Percentiles rank a stretch among this genome's conserved stretches.
Conservation (phyloP, 2,113 vertebrate species). For the Callipepla squamata region DNA sequence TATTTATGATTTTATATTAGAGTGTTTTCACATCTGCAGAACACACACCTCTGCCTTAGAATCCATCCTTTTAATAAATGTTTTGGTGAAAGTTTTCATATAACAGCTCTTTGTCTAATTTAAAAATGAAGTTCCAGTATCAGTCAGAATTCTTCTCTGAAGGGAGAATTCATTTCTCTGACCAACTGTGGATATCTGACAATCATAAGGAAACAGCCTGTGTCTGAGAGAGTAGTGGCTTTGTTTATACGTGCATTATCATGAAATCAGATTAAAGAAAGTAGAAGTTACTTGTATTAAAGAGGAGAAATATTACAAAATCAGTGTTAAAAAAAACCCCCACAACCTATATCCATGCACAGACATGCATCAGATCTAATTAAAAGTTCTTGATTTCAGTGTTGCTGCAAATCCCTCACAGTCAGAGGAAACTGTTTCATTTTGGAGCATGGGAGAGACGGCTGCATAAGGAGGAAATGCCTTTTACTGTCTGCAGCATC, state of each 20-base stretch:
- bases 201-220: neutral
- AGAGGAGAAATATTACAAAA: neutral
- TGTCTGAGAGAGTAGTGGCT: neutral
- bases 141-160: neutral
- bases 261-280: neutral
- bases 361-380: neutral
- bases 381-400: neutral
- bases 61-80: constrained; percentile 9
- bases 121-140: neutral
- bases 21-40: constrained; percentile 23
- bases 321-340: neutral
- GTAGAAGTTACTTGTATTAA: neutral
- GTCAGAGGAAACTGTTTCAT: neutral
- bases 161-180: neutral
- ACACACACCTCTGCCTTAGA: neutral
- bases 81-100: neutral
- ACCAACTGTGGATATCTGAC: neutral
- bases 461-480: neutral
- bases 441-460: neutral
- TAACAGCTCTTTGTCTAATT: constrained; percentile 13
- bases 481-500: neutral
- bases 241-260: neutral
- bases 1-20: neutral
- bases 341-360: neutral
- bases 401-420: neutral